Percentiles rank a stretch among this genome's conserved stretches.
phyloP scores from a whole-genome alignment of 2,888 invertebrate species.

The Harmothoe impar region DNA sequence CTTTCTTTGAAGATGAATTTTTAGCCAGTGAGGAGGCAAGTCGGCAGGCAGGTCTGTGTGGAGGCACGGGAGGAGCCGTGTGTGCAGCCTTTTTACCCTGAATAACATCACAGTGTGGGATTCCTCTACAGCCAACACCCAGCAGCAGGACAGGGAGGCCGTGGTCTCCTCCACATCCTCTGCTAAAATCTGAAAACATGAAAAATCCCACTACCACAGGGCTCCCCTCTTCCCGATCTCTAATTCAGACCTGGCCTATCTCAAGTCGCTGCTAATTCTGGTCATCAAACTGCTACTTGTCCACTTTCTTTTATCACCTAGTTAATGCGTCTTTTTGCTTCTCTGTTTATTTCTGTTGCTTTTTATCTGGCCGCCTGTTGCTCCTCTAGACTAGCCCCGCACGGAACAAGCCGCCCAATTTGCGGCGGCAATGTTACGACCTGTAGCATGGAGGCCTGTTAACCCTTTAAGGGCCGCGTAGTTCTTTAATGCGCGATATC shows the following conservation, averaged over 20 bases:
- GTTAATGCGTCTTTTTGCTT: neutral
- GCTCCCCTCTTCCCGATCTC: neutral
- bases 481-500: no score
- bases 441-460: neutral
- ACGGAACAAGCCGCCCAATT: neutral
- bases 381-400: neutral
- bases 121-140: neutral
- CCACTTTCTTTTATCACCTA: conserved; percentile 9
- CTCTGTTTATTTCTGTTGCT: neutral
- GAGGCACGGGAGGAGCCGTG: neutral
- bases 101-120: neutral
- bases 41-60: neutral
- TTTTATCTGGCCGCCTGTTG: neutral
- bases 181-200: neutral
- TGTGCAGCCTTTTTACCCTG: neutral
- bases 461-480: no score
- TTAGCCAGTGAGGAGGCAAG: neutral
- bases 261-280: conserved; percentile 16
- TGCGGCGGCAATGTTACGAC: neutral
- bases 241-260: neutral
- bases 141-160: neutral
- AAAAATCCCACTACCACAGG: neutral
- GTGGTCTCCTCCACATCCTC: neutral
- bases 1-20: conserved; percentile 23
- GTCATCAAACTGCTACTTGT: neutral